Percentiles rank a stretch among this genome's conserved stretches.
Evolutionary conservation across 2,113 vertebrate species (phyloP).

Genomic region (Catagonus wagneri): DNA sequence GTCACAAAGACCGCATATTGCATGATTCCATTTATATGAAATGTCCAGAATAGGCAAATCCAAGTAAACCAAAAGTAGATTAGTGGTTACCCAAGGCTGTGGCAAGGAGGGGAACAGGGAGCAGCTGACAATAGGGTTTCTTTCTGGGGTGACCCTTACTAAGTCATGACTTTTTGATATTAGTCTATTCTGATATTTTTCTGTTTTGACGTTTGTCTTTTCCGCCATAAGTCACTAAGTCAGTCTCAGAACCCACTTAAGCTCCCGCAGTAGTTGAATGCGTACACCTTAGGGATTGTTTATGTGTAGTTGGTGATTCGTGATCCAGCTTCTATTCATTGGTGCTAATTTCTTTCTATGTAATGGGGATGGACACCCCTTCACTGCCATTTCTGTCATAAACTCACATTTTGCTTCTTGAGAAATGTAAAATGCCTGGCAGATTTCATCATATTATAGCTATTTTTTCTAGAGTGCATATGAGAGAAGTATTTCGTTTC

Average conservation of each 20-base stretch:
- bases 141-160: neutral
- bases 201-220: neutral
- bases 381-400: neutral
- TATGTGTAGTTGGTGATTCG: neutral
- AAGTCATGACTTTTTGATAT: neutral
- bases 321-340: neutral
- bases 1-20: neutral
- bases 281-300: neutral
- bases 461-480: neutral
- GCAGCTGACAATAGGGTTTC: neutral
- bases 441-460: neutral
- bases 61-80: too few relatives aligned
- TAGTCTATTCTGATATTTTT: neutral
- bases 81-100: neutral
- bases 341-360: conserved; percentile 1
- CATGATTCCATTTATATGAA: neutral
- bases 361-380: neutral
- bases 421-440: neutral
- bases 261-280: neutral
- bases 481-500: neutral
- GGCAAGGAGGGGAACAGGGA: neutral
- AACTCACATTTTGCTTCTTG: neutral
- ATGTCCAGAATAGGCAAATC: neutral
- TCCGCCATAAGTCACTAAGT: neutral
- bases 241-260: conserved; percentile 25